A percentile compares a stretch with the other conserved stretches of the same genome.
These are phyloP conservation scores for Naja naja DNA, from an alignment of 2,113 vertebrate genomes.

Conservation along the genomic window DNA sequence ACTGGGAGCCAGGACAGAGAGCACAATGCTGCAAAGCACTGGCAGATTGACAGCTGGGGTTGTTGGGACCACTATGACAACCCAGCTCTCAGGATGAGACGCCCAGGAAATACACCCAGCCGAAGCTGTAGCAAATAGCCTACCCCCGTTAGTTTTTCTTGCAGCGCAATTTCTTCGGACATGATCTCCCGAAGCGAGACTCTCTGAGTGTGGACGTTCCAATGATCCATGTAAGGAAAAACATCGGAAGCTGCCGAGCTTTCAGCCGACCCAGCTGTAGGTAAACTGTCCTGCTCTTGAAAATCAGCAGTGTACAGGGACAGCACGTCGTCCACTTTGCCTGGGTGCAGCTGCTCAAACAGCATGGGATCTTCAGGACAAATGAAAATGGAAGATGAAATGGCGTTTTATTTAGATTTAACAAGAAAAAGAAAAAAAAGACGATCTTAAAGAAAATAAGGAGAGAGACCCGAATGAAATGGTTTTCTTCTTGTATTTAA, in stretches of 20 bases:
- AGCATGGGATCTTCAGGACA: constrained; percentile 62
- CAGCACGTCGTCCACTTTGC: constrained; percentile 60
- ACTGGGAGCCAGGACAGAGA: not conserved
- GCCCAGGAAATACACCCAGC: rapidly evolving
- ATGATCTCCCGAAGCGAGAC: constrained; percentile 93
- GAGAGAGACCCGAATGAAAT: constrained; percentile 10
- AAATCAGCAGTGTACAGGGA: constrained; percentile 53
- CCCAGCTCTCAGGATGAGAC: not conserved
- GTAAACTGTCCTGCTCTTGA: constrained; percentile 47
- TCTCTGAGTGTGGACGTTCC: constrained; percentile 79
- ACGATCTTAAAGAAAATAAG: not conserved
- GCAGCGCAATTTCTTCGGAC: constrained; percentile 88
- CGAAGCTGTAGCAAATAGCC: not conserved
- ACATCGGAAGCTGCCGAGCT: constrained; percentile 58
- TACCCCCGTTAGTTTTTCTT: constrained; percentile 86
- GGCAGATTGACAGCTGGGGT: not conserved
- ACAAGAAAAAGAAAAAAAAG: no score
- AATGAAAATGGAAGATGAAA: constrained; percentile 41
- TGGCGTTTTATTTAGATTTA: constrained; percentile 12
- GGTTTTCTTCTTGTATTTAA: no score
- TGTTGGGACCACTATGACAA: not conserved
- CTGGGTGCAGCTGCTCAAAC: constrained; percentile 51
- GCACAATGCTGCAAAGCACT: not conserved
- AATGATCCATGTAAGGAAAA: constrained; percentile 85
- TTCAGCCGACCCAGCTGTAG: constrained; percentile 18